Conservation (phyloP, 2,113 vertebrate genomes). For the Plestiodon gilberti region DNA sequence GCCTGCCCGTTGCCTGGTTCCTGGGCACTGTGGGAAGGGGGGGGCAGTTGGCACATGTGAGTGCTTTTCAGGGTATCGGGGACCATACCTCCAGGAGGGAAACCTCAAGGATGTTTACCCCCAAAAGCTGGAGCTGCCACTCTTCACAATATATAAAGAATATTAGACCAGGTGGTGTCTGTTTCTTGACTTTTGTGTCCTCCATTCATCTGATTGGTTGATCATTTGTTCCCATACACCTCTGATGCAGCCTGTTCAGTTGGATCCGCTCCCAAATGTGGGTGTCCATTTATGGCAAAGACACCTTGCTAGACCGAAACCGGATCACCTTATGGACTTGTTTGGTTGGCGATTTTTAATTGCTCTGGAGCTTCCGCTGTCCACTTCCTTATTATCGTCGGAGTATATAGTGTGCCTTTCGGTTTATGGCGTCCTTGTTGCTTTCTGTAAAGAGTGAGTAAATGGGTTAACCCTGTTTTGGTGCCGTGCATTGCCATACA, state of each 20-base stretch:
- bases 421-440: background rate
- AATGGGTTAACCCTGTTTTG: background rate
- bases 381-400: background rate
- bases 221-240: background rate
- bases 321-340: background rate
- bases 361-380: background rate
- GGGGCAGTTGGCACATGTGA: too few relatives aligned
- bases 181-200: too few relatives aligned
- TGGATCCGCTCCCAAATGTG: background rate
- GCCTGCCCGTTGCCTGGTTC: too few relatives aligned
- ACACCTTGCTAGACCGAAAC: background rate
- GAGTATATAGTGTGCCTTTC: background rate
- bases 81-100: too few relatives aligned
- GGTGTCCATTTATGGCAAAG: background rate
- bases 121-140: too few relatives aligned
- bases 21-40: too few relatives aligned
- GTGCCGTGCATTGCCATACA: background rate
- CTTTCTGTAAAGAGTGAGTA: background rate
- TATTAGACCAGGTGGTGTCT: too few relatives aligned
- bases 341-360: background rate
- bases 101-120: too few relatives aligned
- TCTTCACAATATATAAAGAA: too few relatives aligned
- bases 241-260: background rate
- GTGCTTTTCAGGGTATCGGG: too few relatives aligned
- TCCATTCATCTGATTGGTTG: background rate